These are phyloP conservation scores for Coracias cyanogaster DNA, from an alignment of 2,797 vertebrate genomes.

Conservation along the genomic window DNA sequence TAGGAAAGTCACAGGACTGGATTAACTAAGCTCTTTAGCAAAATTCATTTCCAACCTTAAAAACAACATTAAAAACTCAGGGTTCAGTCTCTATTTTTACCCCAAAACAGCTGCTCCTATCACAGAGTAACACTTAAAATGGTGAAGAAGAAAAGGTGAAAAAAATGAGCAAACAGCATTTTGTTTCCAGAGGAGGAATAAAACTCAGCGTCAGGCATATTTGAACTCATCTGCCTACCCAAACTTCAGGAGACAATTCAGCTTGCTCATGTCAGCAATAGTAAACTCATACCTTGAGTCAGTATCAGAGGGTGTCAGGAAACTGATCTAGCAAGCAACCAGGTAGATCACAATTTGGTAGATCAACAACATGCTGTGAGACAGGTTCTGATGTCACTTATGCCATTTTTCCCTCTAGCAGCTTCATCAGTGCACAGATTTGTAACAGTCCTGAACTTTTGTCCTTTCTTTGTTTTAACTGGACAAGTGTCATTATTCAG, in stretches of 20 bases:
- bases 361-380: rapidly evolving
- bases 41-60: neutral
- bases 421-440: neutral
- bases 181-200: neutral
- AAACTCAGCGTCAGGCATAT: neutral
- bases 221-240: neutral
- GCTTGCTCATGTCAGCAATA: neutral
- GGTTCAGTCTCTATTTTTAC: neutral
- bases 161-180: neutral
- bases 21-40: neutral
- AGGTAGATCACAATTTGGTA: neutral
- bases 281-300: neutral
- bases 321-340: neutral
- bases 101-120: neutral
- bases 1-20: neutral
- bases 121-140: neutral
- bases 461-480: neutral
- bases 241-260: neutral
- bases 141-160: neutral
- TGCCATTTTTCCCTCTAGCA: neutral
- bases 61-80: neutral
- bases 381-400: neutral
- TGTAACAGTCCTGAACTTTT: neutral
- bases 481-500: neutral
- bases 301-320: neutral